Evolutionary conservation across 92 coral and sea anemone species (phyloP), one percentile per base, ranked within the genome.

Genomic region (Heliopora coerulea): DNA sequence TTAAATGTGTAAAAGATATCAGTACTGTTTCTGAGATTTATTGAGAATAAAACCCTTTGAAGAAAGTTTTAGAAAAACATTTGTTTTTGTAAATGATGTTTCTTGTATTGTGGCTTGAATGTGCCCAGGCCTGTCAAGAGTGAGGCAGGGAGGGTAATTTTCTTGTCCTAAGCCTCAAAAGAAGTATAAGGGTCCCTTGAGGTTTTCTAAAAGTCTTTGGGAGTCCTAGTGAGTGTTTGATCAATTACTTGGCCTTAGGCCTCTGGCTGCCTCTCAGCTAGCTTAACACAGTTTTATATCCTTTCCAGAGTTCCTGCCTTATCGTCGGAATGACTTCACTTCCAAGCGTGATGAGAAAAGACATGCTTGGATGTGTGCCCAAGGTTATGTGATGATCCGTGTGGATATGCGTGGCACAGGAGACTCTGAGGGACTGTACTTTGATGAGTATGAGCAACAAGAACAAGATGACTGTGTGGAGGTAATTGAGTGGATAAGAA

Each of bases 341-440:
- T 81, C 83, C 10, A 20, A 10, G 31, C 83, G 91, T 17, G 96
- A 89, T 67, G 82, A 52, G 13, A 73, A 54, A 56, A 42, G 68
- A 34, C 86, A 83, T 66, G 37, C 85, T 40, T 78, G 74, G 56
- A 83, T 89, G 57, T 88, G 89, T 57, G 39, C 85, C 62, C 85
- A 83, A 65, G 96, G 96, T 50, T 89, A 83, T 62, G 96, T 62
- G n/a, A 61, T 91, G 64, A 83, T 89, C 39, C 86, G 96, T 37
- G 96, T 87, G 34, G 96, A 89, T 79, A 81, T 83, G 86, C 91
- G 96, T 25, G 96, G 96, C 19, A 56, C 85, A 3, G 96, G 96
- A 34, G 90, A 87, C 80, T 89, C 96, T 0, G 96, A 81, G 11
- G 96, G 91, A 23, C 56, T 80, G n/a, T 86, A 73, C 41, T 84